A percentile compares a stretch with the other conserved stretches of the same genome.
Conservation (phyloP, 2,888 invertebrate genomes). For the Conomelus anceps region DNA sequence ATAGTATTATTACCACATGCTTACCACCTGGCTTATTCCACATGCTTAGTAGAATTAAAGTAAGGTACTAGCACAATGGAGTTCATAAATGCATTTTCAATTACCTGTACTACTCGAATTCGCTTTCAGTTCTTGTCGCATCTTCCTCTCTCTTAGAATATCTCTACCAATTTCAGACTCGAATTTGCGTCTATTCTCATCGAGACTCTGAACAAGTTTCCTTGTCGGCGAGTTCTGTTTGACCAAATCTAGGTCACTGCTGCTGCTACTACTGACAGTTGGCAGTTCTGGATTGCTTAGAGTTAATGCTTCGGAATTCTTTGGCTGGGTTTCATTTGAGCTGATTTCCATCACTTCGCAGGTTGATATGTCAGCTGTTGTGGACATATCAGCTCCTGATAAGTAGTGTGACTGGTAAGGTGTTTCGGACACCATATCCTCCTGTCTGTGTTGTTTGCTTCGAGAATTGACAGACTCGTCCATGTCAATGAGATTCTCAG, state of each 20-base stretch:
- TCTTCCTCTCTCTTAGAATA: slow-evolving; percentile 44
- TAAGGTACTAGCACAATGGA: neutral
- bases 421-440: neutral
- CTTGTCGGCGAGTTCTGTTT: slow-evolving; percentile 16
- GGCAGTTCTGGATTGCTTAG: neutral
- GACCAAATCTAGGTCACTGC: neutral
- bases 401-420: neutral
- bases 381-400: neutral
- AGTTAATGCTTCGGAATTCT: neutral
- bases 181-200: slow-evolving; percentile 40
- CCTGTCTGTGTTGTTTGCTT: neutral
- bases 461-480: neutral
- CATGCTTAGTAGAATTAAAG: neutral
- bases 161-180: slow-evolving; percentile 47
- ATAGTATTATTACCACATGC: too few species aligned
- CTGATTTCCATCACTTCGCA: slow-evolving; percentile 5
- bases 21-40: too few species aligned
- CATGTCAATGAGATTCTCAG: slow-evolving; percentile 5
- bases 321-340: neutral
- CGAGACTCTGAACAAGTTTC: slow-evolving; percentile 20
- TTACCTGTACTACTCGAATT: slow-evolving; percentile 29
- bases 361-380: neutral
- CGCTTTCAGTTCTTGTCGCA: slow-evolving; percentile 42
- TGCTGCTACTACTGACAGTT: neutral
- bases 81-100: neutral